Evolutionary conservation across 2,113 vertebrate genomes (phyloP), one percentile per base, ranked within the genome.

Genomic region (Rattus norvegicus): DNA sequence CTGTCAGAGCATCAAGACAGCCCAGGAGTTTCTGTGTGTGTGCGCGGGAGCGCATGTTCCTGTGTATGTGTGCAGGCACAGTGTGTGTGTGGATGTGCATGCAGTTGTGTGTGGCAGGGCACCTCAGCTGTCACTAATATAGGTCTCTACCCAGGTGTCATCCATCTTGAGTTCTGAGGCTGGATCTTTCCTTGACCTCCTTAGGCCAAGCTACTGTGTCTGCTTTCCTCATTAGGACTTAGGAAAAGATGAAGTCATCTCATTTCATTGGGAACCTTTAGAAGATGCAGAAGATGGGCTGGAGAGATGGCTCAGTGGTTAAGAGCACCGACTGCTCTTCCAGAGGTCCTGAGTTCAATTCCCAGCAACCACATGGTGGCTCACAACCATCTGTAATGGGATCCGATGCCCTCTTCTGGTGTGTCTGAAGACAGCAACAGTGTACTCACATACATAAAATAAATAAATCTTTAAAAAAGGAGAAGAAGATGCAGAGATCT

Each of bases 211-310:
- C 76, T 79, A 47, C 76, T 52, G 76, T 49, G 47, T 52, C 43
- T 52, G 43, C 76, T 52, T 52, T 47, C 47, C n/a, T 70, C 61
- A 93, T 75, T 92, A n/a, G 70, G 70, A 43, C 24, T 14, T 36
- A 65, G 30, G 56, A 90, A 92, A 59, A 88, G 93, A 85, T 69
- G 72, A 85, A 72, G 52, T 91, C 77, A 77, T 56, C 69, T 24
- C 2, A 65, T 54, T 87, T 93, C 65, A 47, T 69, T 65, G 70
- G 16, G 49, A 77, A 72, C 63, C 84, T 69, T 33, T 6, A 87
- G 52, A 52, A 39, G 70, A 67, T 14, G 1, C 20, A n/a, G 75
- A 69, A 5, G 0, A 43, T 43, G 43, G 43, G 43, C 43, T 43
- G 43, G 43, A 43, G 43, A 43, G 43, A 43, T 43, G 43, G 43